Evolutionary conservation across 2,888 invertebrate species (phyloP).

Genomic region (Apeira syringaria): DNA sequence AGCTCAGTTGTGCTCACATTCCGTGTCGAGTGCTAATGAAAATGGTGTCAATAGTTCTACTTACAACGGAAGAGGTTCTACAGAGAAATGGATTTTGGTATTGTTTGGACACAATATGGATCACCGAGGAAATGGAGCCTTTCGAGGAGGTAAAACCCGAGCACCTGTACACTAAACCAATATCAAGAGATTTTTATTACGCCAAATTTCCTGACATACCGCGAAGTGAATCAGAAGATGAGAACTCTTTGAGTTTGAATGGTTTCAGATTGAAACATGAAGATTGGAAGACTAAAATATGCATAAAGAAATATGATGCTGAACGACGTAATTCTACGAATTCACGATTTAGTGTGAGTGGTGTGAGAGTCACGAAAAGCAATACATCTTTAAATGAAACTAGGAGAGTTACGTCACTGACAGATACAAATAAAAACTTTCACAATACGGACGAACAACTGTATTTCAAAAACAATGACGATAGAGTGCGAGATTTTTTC

Average conservation of each 20-base stretch:
- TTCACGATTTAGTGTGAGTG: conserved; percentile 41
- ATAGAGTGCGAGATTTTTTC: conserved; percentile 58
- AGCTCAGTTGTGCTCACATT: conserved; percentile 11
- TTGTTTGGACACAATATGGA: conserved; percentile 66
- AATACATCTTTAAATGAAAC: conserved; percentile 41
- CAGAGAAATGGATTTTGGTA: conserved; percentile 71
- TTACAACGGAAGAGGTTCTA: conserved; percentile 72
- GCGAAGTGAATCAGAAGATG: conserved; percentile 75
- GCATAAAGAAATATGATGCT: conserved; percentile 52
- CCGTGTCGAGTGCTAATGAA: conserved; percentile 10
- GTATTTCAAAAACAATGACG: conserved; percentile 42
- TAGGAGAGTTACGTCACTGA: conserved; percentile 42
- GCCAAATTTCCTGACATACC: conserved; percentile 70
- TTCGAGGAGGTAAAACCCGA: conserved; percentile 70
- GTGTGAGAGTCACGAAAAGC: conserved; percentile 36
- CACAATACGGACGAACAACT: conserved; percentile 15
- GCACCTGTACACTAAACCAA: conserved; percentile 59
- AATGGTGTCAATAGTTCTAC: conserved; percentile 70
- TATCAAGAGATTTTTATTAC: conserved; percentile 69
- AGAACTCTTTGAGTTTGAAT: conserved; percentile 59
- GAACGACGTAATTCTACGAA: conserved; percentile 46
- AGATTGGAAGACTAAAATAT: conserved; percentile 67
- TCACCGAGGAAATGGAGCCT: conserved; percentile 69
- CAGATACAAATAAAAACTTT: conserved; percentile 30
- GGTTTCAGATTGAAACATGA: conserved; percentile 64